phyloP scores from a whole-genome alignment of 2,113 vertebrate genomes.

The Tychaedon coryphoeus region DNA sequence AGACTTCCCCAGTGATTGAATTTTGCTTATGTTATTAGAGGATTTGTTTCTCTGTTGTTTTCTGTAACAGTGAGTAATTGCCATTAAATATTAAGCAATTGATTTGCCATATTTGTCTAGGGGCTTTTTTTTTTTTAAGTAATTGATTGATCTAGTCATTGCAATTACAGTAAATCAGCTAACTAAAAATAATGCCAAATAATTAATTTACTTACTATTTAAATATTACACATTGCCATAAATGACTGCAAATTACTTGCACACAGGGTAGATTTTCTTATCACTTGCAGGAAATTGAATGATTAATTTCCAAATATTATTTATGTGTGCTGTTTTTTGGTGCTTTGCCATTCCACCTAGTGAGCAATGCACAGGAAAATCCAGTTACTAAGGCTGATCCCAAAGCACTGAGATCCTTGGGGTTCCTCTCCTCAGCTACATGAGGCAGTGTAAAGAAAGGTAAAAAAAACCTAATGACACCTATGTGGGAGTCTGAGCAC shows the following conservation, averaged over 20 bases:
- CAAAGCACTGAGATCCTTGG: background rate
- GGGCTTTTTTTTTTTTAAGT: background rate
- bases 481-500: background rate
- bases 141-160: constrained; percentile 29
- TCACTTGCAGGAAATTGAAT: constrained; percentile 25
- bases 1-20: background rate
- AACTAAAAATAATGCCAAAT: constrained; percentile 29
- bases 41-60: constrained; percentile 16
- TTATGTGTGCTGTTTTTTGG: background rate
- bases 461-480: fast-evolving
- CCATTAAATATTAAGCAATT: constrained; percentile 35
- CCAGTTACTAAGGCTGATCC: background rate
- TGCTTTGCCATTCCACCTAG: background rate
- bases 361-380: background rate
- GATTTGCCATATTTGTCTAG: background rate
- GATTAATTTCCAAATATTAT: constrained; percentile 17
- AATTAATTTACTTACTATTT: constrained; percentile 45
- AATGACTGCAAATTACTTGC: constrained; percentile 22
- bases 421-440: background rate
- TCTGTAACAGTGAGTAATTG: background rate
- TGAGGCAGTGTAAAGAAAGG: background rate
- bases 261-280: constrained; percentile 30
- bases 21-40: constrained; percentile 28
- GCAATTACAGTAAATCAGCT: constrained; percentile 6
- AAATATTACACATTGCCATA: constrained; percentile 11